Percentiles rank a stretch among this genome's conserved stretches.
Evolutionary conservation across 2,797 vertebrate genomes (phyloP).

Genomic region (Hylomyscus alleni): DNA sequence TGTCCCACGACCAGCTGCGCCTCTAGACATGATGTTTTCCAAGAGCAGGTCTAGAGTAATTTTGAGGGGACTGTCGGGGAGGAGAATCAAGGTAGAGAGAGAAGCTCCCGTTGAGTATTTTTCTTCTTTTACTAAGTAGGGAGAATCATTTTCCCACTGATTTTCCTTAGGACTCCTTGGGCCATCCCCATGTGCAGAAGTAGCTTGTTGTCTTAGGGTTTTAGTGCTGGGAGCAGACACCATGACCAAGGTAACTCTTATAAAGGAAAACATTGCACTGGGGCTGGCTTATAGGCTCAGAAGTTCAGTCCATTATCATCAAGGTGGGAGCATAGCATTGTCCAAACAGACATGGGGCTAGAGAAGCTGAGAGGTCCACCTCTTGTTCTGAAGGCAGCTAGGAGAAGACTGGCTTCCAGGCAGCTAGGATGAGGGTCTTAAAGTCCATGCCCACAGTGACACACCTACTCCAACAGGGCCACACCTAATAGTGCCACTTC

Average conservation of each 20-base stretch:
- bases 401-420: not conserved
- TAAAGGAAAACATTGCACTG: not conserved
- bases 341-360: not conserved
- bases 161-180: not conserved
- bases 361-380: not conserved
- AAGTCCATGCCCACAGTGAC: not conserved
- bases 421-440: not conserved
- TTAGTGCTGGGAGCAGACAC: not conserved
- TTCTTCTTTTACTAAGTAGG: not conserved
- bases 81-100: not conserved
- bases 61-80: fast-evolving
- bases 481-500: not conserved
- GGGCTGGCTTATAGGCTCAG: not conserved
- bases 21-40: not conserved
- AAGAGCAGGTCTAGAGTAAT: not conserved
- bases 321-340: not conserved
- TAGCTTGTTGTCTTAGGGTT: not conserved
- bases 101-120: not conserved
- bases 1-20: not conserved
- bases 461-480: not conserved
- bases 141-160: slow-evolving; percentile 15
- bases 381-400: not conserved
- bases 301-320: not conserved
- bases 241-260: not conserved
- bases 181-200: not conserved